A percentile compares a stretch with the other conserved stretches of the same genome.
Conservation (phyloP, 2,888 invertebrate species). For the Amphipoea lucens region DNA sequence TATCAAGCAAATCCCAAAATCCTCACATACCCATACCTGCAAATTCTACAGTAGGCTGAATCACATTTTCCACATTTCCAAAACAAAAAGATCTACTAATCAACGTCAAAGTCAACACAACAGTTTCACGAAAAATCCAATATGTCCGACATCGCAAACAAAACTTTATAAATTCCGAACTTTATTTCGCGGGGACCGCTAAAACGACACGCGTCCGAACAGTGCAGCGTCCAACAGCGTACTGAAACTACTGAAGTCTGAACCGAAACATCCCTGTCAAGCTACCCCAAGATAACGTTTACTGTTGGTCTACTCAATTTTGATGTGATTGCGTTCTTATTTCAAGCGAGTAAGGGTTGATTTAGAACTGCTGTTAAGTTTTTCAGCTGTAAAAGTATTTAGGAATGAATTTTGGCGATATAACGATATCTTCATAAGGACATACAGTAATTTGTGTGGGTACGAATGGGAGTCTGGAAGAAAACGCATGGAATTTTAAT, state of each 20-base stretch:
- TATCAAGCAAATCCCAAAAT: constrained; percentile 43
- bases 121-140: constrained; percentile 63
- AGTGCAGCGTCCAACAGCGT: constrained; percentile 37
- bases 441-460: constrained; percentile 73
- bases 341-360: not conserved
- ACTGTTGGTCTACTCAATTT: not conserved
- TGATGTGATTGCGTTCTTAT: constrained; percentile 38
- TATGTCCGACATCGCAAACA: constrained; percentile 37
- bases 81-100: constrained; percentile 43
- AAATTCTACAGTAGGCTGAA: constrained; percentile 30
- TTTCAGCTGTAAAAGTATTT: constrained; percentile 30
- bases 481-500: constrained; percentile 74
- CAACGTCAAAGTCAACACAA: constrained; percentile 43
- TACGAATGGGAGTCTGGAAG: constrained; percentile 69
- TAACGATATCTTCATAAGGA: constrained; percentile 62
- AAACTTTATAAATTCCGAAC: constrained; percentile 68
- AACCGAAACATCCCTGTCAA: constrained; percentile 52
- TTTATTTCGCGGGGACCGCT: constrained; percentile 59
- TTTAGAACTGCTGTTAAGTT: constrained; percentile 44
- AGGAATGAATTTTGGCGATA: constrained; percentile 58
- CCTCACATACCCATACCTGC: constrained; percentile 54
- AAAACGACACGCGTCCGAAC: constrained; percentile 46
- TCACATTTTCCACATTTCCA: constrained; percentile 54
- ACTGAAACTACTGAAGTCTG: constrained; percentile 45
- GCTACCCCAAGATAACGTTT: constrained; percentile 28